These are phyloP conservation scores for Alosa alosa DNA, from an alignment of 2,113 vertebrate genomes.

Conservation along the genomic window DNA sequence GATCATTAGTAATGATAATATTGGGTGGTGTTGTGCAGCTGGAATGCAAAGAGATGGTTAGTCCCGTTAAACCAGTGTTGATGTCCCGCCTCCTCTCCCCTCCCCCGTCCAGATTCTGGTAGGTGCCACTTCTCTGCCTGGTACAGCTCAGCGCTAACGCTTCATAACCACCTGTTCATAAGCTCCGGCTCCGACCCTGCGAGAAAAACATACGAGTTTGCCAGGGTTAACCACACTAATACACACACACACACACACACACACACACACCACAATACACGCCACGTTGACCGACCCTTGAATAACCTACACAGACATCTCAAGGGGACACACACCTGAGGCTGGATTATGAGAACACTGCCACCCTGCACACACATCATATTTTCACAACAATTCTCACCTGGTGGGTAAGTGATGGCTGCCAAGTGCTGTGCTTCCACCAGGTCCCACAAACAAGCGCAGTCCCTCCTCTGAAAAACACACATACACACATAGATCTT, in stretches of 20 bases:
- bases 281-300: not conserved
- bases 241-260: not conserved
- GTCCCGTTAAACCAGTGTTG: not conserved
- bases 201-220: constrained; percentile 20
- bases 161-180: constrained; percentile 94
- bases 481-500: constrained; percentile 36
- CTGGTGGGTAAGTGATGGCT: constrained; percentile 87
- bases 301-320: not conserved
- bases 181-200: constrained; percentile 86
- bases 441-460: constrained; percentile 93
- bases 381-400: constrained; percentile 59
- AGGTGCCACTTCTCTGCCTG: constrained; percentile 28
- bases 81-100: not conserved
- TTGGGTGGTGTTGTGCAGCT: not conserved
- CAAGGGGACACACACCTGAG: not conserved
- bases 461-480: constrained; percentile 90
- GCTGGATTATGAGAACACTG: not conserved
- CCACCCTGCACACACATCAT: not conserved
- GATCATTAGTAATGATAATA: not conserved
- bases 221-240: not conserved
- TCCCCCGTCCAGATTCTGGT: constrained; percentile 20
- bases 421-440: constrained; percentile 92
- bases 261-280: not conserved
- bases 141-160: constrained; percentile 58
- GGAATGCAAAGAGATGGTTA: not conserved